These are phyloP conservation scores for zebrafish (Danio rerio) DNA, from an alignment of 2,113 vertebrate genomes.

Conservation along the genomic window DNA sequence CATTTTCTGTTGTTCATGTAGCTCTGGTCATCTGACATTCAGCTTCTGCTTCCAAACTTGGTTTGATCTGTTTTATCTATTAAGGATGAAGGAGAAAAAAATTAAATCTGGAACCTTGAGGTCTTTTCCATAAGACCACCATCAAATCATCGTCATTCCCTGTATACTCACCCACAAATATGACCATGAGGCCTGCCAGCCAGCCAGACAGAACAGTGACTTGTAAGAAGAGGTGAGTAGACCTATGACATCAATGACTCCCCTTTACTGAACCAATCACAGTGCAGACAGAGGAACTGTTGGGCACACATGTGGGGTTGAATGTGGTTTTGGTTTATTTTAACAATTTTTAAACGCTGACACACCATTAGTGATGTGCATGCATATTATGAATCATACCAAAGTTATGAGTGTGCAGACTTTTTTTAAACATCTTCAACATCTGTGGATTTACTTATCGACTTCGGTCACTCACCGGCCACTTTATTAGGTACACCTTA, in stretches of 20 bases:
- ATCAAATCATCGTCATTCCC: conserved; percentile 20
- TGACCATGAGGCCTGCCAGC: conserved; percentile 10
- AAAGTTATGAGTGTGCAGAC: conserved; percentile 28
- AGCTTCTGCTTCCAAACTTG: neutral
- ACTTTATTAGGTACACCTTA: conserved; percentile 3
- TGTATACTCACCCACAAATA: conserved; percentile 34
- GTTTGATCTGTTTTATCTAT: conserved; percentile 34
- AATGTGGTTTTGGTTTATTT: conserved; percentile 60
- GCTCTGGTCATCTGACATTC: neutral
- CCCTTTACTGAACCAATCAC: conserved; percentile 10
- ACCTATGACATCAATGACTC: conserved; percentile 56
- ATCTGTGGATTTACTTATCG: conserved; percentile 49
- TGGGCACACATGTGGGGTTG: neutral
- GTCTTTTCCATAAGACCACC: conserved; percentile 39
- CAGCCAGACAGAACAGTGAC: conserved; percentile 8
- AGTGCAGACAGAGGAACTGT: conserved; percentile 1
- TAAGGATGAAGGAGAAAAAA: neutral
- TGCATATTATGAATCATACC: conserved; percentile 49
- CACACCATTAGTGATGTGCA: conserved; percentile 46
- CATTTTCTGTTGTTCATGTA: neutral
- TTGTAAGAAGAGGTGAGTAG: conserved; percentile 53
- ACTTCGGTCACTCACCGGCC: neutral
- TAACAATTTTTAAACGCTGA: conserved; percentile 52
- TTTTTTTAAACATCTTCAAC: conserved; percentile 44
- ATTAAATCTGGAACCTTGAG: conserved; percentile 23